Evolutionary conservation across 1,140 invertebrate genomes (phyloP).

Genomic region (Acromyrmex heyeri): DNA sequence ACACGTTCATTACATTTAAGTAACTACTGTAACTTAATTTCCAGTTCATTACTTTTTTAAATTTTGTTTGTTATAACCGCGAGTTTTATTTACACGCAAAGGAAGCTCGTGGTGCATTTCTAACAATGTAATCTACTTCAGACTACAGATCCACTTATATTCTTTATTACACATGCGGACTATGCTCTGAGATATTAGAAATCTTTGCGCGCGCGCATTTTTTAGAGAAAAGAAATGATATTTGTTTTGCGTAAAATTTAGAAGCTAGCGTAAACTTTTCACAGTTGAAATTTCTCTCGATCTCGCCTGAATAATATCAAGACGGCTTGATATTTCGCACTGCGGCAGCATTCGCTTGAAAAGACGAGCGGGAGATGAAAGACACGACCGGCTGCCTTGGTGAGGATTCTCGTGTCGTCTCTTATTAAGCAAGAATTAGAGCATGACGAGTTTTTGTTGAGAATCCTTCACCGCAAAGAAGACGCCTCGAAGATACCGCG

Average conservation of each 20-base stretch:
- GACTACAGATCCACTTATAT: neutral
- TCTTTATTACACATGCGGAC: neutral
- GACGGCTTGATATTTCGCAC: constrained; percentile 11
- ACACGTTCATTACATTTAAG: no score
- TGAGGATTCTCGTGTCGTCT: constrained; percentile 7
- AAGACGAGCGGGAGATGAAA: constrained; percentile 42
- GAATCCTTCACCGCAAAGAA: neutral
- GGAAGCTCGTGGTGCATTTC: no score
- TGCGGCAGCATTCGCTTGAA: neutral
- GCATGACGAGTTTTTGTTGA: constrained; percentile 1
- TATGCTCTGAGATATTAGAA: neutral
- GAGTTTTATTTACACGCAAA: no score
- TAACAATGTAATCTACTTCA: neutral
- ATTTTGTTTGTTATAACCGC: no score
- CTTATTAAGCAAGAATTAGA: constrained; percentile 54
- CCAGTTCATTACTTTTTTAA: no score
- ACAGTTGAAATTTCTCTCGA: constrained; percentile 4
- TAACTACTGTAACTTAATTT: no score
- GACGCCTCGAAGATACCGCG: neutral
- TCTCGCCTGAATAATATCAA: neutral
- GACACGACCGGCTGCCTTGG: neutral
- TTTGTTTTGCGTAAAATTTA: constrained; percentile 21
- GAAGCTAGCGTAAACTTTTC: constrained; percentile 9
- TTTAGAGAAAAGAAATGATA: neutral
- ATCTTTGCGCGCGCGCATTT: neutral